Conservation (phyloP, 2,888 invertebrate genomes). For the Scaptodrosophila latifasciaeformis region DNA sequence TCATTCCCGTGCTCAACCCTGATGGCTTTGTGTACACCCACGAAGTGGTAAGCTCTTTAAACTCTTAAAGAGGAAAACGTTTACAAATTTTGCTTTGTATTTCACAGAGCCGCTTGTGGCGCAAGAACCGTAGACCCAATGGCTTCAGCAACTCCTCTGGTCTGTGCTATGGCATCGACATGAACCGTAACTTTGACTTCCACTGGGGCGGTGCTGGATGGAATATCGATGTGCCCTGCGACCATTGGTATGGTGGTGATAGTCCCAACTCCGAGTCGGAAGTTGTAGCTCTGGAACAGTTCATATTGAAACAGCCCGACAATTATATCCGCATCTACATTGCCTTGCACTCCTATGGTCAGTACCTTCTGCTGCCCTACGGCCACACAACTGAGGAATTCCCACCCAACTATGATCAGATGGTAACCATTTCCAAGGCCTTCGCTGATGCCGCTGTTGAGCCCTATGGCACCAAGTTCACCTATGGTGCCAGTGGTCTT, state of each 20-base stretch:
- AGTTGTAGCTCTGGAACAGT: slow-evolving; percentile 20
- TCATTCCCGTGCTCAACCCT: slow-evolving; percentile 39
- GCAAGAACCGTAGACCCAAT: slow-evolving; percentile 41
- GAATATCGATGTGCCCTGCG: slow-evolving; percentile 40
- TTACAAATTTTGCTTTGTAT: not conserved
- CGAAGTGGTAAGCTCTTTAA: slow-evolving; percentile 16
- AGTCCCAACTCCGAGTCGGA: slow-evolving; percentile 31
- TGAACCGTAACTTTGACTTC: slow-evolving; percentile 43
- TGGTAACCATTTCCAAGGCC: slow-evolving; percentile 26
- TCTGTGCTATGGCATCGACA: slow-evolving; percentile 35
- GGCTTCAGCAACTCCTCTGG: slow-evolving; percentile 30
- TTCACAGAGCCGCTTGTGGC: slow-evolving; percentile 28
- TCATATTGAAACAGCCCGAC: slow-evolving; percentile 12
- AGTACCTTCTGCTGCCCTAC: slow-evolving; percentile 32
- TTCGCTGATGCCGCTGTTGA: slow-evolving; percentile 26
- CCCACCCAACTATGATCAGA: slow-evolving; percentile 38
- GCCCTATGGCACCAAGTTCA: slow-evolving; percentile 29
- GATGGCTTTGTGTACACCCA: slow-evolving; percentile 38
- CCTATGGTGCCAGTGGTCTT: slow-evolving; percentile 31
- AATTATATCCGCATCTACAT: slow-evolving; percentile 36
- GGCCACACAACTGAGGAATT: slow-evolving; percentile 25
- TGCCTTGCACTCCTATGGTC: slow-evolving; percentile 38
- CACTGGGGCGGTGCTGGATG: slow-evolving; percentile 38
- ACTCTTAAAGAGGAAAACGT: not conserved
- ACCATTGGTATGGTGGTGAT: slow-evolving; percentile 43